Evolutionary conservation across 2,888 invertebrate genomes (phyloP).

Genomic region (Neria commutata): DNA sequence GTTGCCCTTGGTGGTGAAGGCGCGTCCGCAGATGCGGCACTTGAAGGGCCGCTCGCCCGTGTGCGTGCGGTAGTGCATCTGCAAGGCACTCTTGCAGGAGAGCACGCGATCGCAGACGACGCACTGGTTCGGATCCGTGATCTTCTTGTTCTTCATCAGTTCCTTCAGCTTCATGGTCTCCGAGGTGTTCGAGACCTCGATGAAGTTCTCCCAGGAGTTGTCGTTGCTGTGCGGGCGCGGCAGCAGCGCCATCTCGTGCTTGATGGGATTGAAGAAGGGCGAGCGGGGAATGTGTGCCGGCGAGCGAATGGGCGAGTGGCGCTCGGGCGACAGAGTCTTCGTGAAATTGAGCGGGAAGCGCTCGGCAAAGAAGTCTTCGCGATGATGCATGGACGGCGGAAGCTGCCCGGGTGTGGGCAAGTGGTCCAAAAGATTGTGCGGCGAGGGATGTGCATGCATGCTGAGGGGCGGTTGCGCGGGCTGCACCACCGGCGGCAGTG

Average conservation of each 20-base stretch:
- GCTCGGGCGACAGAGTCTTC: conserved; percentile 56
- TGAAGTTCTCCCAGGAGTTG: conserved; percentile 96
- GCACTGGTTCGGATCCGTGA: conserved; percentile 98
- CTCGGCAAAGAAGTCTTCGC: conserved; percentile 57
- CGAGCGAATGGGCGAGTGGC: conserved; percentile 58
- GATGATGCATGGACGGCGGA: conserved; percentile 54
- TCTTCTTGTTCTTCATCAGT: conserved; percentile 94
- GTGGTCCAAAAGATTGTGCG: conserved; percentile 55
- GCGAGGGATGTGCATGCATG: conserved; percentile 61
- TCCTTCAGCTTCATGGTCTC: conserved; percentile 97
- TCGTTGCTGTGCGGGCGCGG: conserved; percentile 91
- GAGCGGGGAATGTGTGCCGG: conserved; percentile 59
- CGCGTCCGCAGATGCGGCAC: conserved; percentile 95
- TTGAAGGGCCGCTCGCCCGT: conserved; percentile 79
- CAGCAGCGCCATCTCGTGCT: conserved; percentile 60
- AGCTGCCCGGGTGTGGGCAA: conserved; percentile 56
- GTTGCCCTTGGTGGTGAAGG: conserved; percentile 98
- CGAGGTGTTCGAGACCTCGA: conserved; percentile 86
- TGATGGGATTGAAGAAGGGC: conserved; percentile 60
- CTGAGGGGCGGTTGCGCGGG: conserved; percentile 55
- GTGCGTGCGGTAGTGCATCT: conserved; percentile 87
- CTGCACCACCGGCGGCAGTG: conserved; percentile 62
- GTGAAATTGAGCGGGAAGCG: conserved; percentile 56
- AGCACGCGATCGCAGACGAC: conserved; percentile 95
- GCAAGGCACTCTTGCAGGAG: conserved; percentile 95